A percentile compares a stretch with the other conserved stretches of the same genome.
phyloP scores from a whole-genome alignment of 2,113 vertebrate genomes.

The Myxocyprinus asiaticus region DNA sequence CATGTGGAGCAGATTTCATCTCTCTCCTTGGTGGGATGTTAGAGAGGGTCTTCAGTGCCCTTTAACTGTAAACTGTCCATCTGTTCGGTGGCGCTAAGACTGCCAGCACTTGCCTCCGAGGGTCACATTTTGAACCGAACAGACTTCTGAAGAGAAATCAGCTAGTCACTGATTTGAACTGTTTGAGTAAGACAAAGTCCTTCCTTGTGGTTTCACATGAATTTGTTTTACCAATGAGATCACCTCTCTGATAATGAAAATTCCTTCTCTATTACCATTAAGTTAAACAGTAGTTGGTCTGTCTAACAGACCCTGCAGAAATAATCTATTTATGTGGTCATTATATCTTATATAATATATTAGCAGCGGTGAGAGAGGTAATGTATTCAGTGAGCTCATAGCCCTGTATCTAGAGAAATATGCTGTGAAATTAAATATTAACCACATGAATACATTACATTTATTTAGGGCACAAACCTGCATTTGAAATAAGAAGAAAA shows the following conservation, averaged over 20 bases:
- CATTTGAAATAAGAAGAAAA: background rate
- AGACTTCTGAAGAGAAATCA: constrained; percentile 38
- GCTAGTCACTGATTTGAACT: constrained; percentile 36
- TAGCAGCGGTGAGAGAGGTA: constrained; percentile 18
- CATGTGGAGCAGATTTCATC: background rate
- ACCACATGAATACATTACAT: constrained; percentile 42
- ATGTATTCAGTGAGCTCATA: constrained; percentile 32
- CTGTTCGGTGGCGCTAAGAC: constrained; percentile 45
- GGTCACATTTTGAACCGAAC: constrained; percentile 34
- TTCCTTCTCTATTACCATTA: constrained; percentile 14
- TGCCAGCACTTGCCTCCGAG: constrained; percentile 37
- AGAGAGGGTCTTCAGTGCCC: constrained; percentile 49
- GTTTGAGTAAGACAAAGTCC: background rate
- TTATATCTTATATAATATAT: constrained; percentile 35
- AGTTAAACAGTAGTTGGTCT: constrained; percentile 2
- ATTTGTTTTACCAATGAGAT: constrained; percentile 15
- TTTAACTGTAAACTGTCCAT: constrained; percentile 57
- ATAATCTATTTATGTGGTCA: constrained; percentile 26
- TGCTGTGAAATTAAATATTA: constrained; percentile 52
- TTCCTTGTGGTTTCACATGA: constrained; percentile 10
- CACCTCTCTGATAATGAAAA: constrained; percentile 5
- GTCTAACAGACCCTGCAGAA: background rate
- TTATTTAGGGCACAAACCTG: constrained; percentile 43
- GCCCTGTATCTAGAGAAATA: constrained; percentile 42
- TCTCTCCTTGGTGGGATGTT: constrained; percentile 42